These are phyloP conservation scores for Penelope pileata DNA, from an alignment of 2,113 vertebrate species.

Conservation along the genomic window DNA sequence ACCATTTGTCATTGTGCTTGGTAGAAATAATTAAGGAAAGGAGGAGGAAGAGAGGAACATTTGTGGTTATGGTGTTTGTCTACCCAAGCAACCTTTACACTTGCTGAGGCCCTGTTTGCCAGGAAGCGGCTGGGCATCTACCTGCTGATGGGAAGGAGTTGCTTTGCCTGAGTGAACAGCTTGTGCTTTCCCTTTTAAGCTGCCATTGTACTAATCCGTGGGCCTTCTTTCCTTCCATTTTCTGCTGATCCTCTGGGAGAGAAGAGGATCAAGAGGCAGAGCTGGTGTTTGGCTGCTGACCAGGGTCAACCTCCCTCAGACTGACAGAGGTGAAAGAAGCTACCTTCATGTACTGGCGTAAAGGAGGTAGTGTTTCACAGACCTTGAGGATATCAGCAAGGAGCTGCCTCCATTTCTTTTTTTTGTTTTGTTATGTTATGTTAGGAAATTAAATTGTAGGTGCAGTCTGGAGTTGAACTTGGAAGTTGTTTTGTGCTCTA, in stretches of 20 bases:
- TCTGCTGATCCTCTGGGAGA: not conserved
- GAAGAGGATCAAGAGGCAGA: not conserved
- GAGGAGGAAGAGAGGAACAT: not conserved
- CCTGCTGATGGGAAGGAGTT: not conserved
- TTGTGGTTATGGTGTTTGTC: not conserved
- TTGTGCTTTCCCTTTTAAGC: not conserved
- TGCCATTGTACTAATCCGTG: rapidly evolving
- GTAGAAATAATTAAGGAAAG: not conserved
- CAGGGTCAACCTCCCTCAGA: not conserved
- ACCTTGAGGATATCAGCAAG: rapidly evolving
- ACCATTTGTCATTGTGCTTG: not conserved
- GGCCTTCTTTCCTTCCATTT: not conserved
- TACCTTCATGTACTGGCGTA: not conserved
- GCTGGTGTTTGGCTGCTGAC: not conserved
- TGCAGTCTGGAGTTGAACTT: not conserved
- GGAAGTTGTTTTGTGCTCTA: not conserved
- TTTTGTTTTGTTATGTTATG: not conserved
- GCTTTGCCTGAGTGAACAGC: rapidly evolving
- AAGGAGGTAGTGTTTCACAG: not conserved
- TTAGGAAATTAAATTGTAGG: not conserved
- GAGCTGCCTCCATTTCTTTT: not conserved
- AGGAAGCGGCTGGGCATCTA: not conserved
- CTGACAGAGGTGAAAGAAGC: not conserved
- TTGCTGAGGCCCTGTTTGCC: not conserved
- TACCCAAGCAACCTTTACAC: not conserved